Conservation (phyloP, 2,113 vertebrate species). For the Empidonax alnorum region DNA sequence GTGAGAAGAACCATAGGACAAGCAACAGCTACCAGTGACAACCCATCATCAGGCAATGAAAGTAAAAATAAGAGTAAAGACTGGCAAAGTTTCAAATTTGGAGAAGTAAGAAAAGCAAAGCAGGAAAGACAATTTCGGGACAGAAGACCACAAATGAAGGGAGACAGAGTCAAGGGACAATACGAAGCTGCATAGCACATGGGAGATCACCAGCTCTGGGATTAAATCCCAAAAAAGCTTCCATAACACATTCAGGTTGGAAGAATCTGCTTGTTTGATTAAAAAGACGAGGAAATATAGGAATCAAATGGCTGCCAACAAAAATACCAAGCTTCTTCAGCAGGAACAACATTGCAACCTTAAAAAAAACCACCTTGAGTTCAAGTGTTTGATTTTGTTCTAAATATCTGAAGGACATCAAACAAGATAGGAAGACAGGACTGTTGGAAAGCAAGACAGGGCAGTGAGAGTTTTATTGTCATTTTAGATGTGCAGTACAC, state of each 20-base stretch:
- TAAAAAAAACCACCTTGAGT: neutral
- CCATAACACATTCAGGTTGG: neutral
- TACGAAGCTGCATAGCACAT: accelerated
- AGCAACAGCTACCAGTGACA: neutral
- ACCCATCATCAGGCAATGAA: neutral
- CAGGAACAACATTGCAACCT: neutral
- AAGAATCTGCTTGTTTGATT: neutral
- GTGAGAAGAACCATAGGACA: neutral
- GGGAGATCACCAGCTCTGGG: neutral
- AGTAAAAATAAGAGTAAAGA: neutral
- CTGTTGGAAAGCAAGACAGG: neutral
- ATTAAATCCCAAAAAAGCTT: neutral
- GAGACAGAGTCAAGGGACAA: neutral
- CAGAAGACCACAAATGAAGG: neutral
- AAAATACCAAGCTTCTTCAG: neutral
- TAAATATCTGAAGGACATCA: neutral
- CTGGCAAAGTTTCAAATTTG: neutral
- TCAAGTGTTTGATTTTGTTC: neutral
- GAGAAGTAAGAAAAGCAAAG: neutral
- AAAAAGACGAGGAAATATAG: neutral
- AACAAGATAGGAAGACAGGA: neutral
- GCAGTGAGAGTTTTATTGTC: neutral
- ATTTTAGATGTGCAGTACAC: neutral
- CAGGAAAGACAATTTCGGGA: neutral
- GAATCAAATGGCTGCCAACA: neutral